phyloP scores from a whole-genome alignment of 2,888 invertebrate genomes.

The Anthoptus insignis region DNA sequence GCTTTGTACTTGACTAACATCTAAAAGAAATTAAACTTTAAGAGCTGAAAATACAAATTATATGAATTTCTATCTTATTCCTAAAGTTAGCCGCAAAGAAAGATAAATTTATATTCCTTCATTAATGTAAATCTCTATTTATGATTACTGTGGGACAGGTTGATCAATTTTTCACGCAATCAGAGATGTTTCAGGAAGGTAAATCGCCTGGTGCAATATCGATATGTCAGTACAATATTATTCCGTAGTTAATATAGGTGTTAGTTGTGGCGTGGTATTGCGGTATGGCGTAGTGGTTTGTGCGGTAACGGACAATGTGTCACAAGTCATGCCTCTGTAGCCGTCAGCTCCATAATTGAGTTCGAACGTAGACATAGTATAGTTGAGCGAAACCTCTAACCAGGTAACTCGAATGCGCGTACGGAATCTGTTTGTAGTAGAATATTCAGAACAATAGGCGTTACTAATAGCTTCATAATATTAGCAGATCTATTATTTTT shows the following conservation, averaged over 20 bases:
- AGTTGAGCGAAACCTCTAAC: too few relatives aligned
- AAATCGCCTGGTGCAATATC: not conserved
- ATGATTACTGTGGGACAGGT: too few relatives aligned
- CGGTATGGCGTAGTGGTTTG: not conserved
- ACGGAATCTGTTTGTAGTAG: too few relatives aligned
- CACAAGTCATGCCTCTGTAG: not conserved
- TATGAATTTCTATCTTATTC: not conserved
- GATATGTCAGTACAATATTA: not conserved
- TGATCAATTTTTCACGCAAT: too few relatives aligned
- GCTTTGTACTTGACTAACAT: not conserved
- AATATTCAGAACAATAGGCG: too few relatives aligned
- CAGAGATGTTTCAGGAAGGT: not conserved
- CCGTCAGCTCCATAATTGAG: not conserved
- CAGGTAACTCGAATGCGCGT: too few relatives aligned
- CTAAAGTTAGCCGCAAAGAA: not conserved
- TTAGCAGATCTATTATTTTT: too few relatives aligned
- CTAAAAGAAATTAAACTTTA: not conserved
- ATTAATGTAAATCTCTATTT: not conserved
- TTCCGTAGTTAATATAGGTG: constrained; percentile 14
- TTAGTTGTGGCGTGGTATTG: constrained; percentile 6
- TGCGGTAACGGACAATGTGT: constrained; percentile 21
- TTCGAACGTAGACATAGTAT: too few relatives aligned
- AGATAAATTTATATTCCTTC: not conserved
- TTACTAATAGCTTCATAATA: too few relatives aligned
- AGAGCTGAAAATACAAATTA: not conserved